A percentile compares a stretch with the other conserved stretches of the same genome.
These are phyloP conservation scores for Otolemur crassicaudatus DNA, from an alignment of 2,797 vertebrate species.

Conservation along the genomic window DNA sequence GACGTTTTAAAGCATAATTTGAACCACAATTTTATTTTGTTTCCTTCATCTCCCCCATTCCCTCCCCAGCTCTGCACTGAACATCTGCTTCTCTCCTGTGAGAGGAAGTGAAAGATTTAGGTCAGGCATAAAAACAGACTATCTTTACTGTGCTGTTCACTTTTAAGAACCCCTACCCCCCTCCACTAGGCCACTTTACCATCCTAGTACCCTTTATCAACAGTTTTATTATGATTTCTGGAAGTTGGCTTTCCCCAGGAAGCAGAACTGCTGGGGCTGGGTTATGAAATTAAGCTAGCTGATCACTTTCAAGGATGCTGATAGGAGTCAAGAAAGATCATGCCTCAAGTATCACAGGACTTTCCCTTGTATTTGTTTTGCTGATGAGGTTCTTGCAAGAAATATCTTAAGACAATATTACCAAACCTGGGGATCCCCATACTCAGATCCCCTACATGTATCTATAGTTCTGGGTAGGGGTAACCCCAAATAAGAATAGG, in stretches of 20 bases:
- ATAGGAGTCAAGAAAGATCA: neutral
- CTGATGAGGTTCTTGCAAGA: constrained; percentile 24
- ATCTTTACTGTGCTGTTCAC: constrained; percentile 60
- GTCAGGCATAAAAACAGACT: constrained; percentile 62
- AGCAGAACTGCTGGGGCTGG: constrained; percentile 6
- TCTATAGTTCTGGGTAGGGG: neutral
- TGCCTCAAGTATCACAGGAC: neutral
- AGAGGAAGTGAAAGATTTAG: constrained; percentile 82
- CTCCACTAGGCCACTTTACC: neutral
- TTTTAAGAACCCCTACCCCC: constrained; percentile 56
- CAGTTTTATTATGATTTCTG: constrained; percentile 45
- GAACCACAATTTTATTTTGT: constrained; percentile 19
- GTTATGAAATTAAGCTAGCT: constrained; percentile 11
- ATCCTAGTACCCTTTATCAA: constrained; percentile 23
- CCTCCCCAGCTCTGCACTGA: neutral
- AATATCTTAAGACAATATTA: neutral
- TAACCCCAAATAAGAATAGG: neutral
- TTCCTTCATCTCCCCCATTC: constrained; percentile 20
- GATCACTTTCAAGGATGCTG: constrained; percentile 29
- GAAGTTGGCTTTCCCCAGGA: constrained; percentile 53
- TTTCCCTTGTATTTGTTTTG: constrained; percentile 14
- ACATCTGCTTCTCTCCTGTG: constrained; percentile 73
- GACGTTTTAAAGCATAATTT: constrained; percentile 32
- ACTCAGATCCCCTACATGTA: neutral
- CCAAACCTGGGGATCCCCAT: neutral